Evolutionary conservation across 2,888 invertebrate species (phyloP).

Genomic region (Tenthredo amoena): DNA sequence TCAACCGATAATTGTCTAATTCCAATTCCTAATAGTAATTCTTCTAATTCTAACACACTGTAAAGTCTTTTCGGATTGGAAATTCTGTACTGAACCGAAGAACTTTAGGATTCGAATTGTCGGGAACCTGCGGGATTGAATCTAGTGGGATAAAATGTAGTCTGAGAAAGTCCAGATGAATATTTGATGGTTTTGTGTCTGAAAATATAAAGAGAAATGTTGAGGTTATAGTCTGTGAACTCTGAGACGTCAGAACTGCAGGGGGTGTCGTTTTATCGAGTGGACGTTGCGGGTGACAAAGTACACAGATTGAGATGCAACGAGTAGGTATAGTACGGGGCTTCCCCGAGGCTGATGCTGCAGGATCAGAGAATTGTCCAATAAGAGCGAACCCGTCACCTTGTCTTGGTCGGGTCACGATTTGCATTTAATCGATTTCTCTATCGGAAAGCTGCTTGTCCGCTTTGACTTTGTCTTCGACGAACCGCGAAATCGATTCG

Average conservation of each 20-base stretch:
- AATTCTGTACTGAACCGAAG: neutral
- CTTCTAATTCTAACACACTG: neutral
- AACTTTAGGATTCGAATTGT: neutral
- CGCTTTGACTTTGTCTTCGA: conserved; percentile 28
- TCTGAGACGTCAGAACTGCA: neutral
- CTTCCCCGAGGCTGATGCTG: conserved; percentile 36
- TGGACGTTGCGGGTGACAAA: conserved; percentile 18
- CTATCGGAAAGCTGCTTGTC: conserved; percentile 23
- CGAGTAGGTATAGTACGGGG: neutral
- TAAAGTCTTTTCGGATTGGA: neutral
- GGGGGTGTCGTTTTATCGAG: neutral
- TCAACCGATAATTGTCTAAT: neutral
- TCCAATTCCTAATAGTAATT: neutral
- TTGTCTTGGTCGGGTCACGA: conserved; percentile 9
- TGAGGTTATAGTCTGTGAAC: neutral
- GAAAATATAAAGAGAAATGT: neutral
- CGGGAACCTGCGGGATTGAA: neutral
- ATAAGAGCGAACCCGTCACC: conserved; percentile 16
- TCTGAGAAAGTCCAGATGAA: neutral
- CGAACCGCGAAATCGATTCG: conserved; percentile 51
- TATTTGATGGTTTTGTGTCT: neutral
- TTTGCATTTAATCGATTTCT: conserved; percentile 53
- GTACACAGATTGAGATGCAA: conserved; percentile 49
- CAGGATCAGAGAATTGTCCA: conserved; percentile 40
- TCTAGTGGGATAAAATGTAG: neutral